Conservation (phyloP, 35 echinoderm and acorn worm genomes). For the Ophiothrix spiculata region DNA sequence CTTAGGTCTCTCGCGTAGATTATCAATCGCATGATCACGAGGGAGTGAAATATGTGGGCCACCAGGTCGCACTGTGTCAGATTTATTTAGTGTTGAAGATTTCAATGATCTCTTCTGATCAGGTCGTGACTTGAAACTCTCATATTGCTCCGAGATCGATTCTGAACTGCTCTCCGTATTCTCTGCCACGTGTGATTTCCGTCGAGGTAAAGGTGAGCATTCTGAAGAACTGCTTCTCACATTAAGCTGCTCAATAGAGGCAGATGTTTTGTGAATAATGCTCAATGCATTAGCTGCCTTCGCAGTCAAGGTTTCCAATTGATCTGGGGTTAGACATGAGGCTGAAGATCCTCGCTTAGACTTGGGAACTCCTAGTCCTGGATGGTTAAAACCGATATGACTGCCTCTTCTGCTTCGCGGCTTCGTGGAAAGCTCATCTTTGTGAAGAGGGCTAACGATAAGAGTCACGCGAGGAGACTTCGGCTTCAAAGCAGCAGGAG, state of each 20-base stretch:
- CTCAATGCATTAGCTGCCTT: slow-evolving; percentile 16
- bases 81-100: neutral
- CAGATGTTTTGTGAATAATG: neutral
- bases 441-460: no score
- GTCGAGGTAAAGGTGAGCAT: neutral
- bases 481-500: neutral
- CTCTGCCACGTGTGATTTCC: neutral
- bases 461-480: no score
- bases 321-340: neutral
- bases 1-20: no score
- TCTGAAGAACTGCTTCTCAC: neutral
- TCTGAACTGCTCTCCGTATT: no score
- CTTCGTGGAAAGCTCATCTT: no score
- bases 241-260: neutral
- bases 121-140: no score
- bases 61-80: neutral
- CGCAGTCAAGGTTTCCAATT: neutral
- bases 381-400: no score
- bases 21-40: no score
- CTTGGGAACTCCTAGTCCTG: neutral
- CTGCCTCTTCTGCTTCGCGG: neutral
- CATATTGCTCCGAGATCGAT: neutral
- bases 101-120: neutral
- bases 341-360: neutral
- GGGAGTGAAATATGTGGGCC: neutral